A percentile compares a stretch with the other conserved stretches of the same genome.
Evolutionary conservation across 2,888 invertebrate genomes (phyloP).

Genomic region (Cephus pulcher): DNA sequence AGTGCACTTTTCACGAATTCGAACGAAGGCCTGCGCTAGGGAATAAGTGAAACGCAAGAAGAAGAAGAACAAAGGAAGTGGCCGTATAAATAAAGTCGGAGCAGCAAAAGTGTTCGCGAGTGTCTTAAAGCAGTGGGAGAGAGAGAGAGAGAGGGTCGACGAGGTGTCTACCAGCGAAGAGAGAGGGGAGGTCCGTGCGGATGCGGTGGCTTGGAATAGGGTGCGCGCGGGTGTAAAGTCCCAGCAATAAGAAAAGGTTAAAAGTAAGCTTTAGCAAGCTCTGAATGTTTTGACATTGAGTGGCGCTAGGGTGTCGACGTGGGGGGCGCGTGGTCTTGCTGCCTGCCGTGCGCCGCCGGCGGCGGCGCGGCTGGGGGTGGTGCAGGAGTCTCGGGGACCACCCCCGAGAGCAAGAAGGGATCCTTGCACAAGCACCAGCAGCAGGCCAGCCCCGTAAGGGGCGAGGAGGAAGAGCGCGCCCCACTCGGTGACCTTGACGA

Average conservation of each 20-base stretch:
- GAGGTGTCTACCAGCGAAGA: background rate
- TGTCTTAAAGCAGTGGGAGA: background rate
- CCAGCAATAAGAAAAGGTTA: too few relatives aligned
- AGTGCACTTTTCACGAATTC: too few relatives aligned
- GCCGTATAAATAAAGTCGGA: background rate
- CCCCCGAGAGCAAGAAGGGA: constrained; percentile 71
- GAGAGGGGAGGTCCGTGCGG: background rate
- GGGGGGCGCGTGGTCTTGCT: constrained; percentile 67
- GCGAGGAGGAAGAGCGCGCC: constrained; percentile 36
- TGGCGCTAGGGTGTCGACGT: constrained; percentile 68
- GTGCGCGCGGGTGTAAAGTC: background rate
- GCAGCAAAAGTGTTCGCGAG: constrained; percentile 8
- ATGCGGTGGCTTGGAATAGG: background rate
- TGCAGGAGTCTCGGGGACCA: constrained; percentile 69
- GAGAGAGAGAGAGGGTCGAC: background rate
- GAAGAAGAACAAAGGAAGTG: background rate
- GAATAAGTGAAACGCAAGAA: too few relatives aligned
- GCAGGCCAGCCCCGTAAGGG: constrained; percentile 35
- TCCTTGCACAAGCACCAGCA: constrained; percentile 60
- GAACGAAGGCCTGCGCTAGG: too few relatives aligned
- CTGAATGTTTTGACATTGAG: constrained; percentile 57
- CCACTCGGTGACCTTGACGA: constrained; percentile 56
- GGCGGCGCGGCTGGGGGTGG: constrained; percentile 63
- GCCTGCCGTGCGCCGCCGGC: constrained; percentile 70
- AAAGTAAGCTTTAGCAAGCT: constrained; percentile 17